Evolutionary conservation across 2,113 vertebrate species (phyloP), one percentile per base, ranked within the genome.

Genomic region (Muscicapa adusta): DNA sequence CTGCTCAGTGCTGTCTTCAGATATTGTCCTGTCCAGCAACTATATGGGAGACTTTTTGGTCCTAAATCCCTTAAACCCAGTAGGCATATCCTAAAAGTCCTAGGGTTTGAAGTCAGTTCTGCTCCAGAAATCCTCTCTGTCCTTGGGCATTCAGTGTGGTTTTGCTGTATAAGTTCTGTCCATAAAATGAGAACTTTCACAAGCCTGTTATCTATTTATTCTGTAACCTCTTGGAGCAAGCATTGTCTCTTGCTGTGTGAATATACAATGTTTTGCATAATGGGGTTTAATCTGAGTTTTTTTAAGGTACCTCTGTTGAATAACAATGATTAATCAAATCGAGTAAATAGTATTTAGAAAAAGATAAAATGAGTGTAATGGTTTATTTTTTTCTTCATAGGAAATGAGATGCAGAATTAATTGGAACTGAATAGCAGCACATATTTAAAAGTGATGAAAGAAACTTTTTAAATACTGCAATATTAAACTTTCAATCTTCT

Each of bases 321-420:
- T 95, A 89, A 84, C 50, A 94, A 94, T 67, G 57, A 77, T 84
- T 87, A 94, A 77, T 91, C 94, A 84, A 91, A 87, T 18, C 50
- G 73, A 71, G 43, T 91, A 89, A 92, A 89, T 63, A 78, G 4
- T 43, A 43, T 84, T 94, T 78, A 77, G 56, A 51, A 91, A 76
- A 87, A 85, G 89, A 89, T 84, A 87, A 95, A 77, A 77, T 42
- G 29, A 67, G 6, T 87, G 24, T n/a, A 60, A 31, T 74, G 43
- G 31, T 92, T 80, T 89, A 73, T 19, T 45, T 47, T 88, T 79
- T 94, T 58, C 72, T 94, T 89, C 29, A 22, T 15, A 62, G 34
- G 68, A 94, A 92, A 95, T 86, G 58, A 91, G 91, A n/a, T 58
- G 20, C 33, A 77, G 56, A 86, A 92, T 70, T 92, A 92, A 94